phyloP scores from a whole-genome alignment of 2,888 invertebrate genomes.

The Pinctada fucata region DNA sequence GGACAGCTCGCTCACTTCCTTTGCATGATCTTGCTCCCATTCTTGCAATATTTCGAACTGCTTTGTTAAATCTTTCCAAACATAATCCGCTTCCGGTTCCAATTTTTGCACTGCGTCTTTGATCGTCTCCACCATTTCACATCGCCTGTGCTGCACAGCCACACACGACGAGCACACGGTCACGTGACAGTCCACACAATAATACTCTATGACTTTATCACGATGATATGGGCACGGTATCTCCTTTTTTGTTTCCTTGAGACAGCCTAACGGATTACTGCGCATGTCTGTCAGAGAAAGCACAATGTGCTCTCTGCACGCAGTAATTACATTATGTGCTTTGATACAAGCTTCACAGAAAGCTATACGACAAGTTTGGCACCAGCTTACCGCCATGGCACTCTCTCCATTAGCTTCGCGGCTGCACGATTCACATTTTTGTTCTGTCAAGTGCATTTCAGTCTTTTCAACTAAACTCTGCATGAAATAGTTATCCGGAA shows the following conservation, averaged over 20 bases:
- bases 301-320: conserved; percentile 57
- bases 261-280: conserved; percentile 52
- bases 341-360: conserved; percentile 59
- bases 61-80: conserved; percentile 49
- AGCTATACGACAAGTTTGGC: conserved; percentile 57
- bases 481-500: conserved; percentile 56
- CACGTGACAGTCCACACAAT: conserved; percentile 58
- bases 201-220: conserved; percentile 56
- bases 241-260: conserved; percentile 53
- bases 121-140: conserved; percentile 61
- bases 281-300: conserved; percentile 52
- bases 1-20: conserved; percentile 52
- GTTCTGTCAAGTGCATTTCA: conserved; percentile 51
- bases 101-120: conserved; percentile 53
- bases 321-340: conserved; percentile 59
- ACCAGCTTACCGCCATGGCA: conserved; percentile 56
- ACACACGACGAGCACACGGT: conserved; percentile 61
- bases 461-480: conserved; percentile 56
- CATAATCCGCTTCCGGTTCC: conserved; percentile 56
- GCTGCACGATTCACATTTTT: conserved; percentile 55
- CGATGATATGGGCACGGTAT: conserved; percentile 56
- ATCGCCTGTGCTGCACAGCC: conserved; percentile 57
- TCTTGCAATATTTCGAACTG: conserved; percentile 51
- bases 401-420: conserved; percentile 32
- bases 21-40: conserved; percentile 53